phyloP scores from a whole-genome alignment of 2,797 vertebrate species.

The Danio albolineatus region DNA sequence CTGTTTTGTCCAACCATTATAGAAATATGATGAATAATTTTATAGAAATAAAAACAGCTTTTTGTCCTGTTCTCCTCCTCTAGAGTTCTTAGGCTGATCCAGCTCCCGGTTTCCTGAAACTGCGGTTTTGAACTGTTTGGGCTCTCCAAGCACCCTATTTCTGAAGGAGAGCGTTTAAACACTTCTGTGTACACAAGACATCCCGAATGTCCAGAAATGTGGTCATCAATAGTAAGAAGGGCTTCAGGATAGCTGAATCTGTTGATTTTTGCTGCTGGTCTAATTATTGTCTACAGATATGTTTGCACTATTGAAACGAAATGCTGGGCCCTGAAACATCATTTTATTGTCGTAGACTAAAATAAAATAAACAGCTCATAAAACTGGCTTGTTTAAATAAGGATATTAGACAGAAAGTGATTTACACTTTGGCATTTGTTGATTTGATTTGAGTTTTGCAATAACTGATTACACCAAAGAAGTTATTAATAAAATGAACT shows the following conservation, averaged over 20 bases:
- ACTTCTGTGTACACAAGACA: neutral
- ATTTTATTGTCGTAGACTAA: neutral
- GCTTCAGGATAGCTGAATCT: neutral
- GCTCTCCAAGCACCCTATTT: conserved; percentile 26
- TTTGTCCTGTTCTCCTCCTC: neutral
- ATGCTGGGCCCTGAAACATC: conserved; percentile 3
- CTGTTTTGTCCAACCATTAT: too few relatives aligned
- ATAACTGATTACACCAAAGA: neutral
- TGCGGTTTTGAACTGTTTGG: conserved; percentile 30
- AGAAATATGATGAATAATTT: too few relatives aligned
- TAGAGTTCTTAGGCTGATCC: conserved; percentile 9
- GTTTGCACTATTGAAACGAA: neutral
- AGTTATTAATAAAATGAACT: neutral
- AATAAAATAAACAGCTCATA: neutral
- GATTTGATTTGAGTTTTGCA: conserved; percentile 7
- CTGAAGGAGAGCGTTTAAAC: conserved; percentile 12
- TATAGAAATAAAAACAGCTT: too few relatives aligned
- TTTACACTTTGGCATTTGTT: neutral
- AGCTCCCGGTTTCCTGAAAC: conserved; percentile 31
- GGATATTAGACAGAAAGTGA: neutral
- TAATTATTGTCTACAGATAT: conserved; percentile 8
- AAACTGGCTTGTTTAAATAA: neutral
- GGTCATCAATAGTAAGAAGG: neutral
- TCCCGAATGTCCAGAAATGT: conserved; percentile 1
- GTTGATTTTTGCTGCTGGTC: conserved; percentile 9